Evolutionary conservation across 92 coral and sea anemone species (phyloP).

Genomic region (Virgularia gustaviana): DNA sequence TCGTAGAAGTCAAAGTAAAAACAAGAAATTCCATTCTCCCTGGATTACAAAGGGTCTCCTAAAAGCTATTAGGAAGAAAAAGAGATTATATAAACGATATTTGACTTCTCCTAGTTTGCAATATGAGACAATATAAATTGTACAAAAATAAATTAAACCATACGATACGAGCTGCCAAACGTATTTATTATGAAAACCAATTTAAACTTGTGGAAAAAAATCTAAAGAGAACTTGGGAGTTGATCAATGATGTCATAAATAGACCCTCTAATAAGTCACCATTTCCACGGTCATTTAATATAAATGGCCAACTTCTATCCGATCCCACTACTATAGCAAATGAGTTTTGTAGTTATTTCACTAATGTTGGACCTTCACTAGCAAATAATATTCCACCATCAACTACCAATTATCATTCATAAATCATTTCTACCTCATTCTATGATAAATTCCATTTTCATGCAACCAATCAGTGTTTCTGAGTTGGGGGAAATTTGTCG

Average conservation of each 20-base stretch:
- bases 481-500: conserved; percentile 18
- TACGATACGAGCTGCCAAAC: conserved; percentile 46
- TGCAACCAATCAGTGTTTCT: conserved; percentile 5
- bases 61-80: conserved; percentile 47
- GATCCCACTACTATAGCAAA: conserved; percentile 40
- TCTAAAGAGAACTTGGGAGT: conserved; percentile 53
- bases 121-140: conserved; percentile 39
- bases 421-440: neutral
- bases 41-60: conserved; percentile 54
- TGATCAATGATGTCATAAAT: conserved; percentile 35
- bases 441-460: conserved; percentile 1
- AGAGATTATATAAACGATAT: conserved; percentile 45
- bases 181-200: conserved; percentile 43
- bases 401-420: no score
- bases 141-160: conserved; percentile 53
- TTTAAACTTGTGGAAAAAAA: conserved; percentile 48
- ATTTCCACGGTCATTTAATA: conserved; percentile 35
- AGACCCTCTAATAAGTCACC: conserved; percentile 9
- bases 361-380: conserved; percentile 53
- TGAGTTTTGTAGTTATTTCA: conserved; percentile 43
- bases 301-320: neutral
- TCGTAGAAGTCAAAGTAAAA: neutral
- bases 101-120: conserved; percentile 17
- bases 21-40: conserved; percentile 16
- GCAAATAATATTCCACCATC: conserved; percentile 36